Evolutionary conservation across 1,140 invertebrate genomes (phyloP), one percentile per base, ranked within the genome.

Genomic region (Aphaenogaster rudis): DNA sequence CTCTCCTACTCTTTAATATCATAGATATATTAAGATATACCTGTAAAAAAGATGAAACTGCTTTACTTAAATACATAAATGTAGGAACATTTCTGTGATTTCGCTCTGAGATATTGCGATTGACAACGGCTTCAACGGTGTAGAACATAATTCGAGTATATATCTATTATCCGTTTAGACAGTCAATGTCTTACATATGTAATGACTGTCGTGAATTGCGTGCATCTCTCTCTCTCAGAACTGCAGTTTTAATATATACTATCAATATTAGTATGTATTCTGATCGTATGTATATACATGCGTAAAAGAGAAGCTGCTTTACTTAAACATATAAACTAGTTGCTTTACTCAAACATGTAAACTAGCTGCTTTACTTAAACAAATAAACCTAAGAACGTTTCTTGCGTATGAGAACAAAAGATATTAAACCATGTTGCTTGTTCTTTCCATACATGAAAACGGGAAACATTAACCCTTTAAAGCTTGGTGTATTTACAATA

Each of bases 401-500:
- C 59, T 78, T 59, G 15, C 36, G 5, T 11, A 17, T 9, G 4
- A n/a, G 50, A 63, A 76, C 13, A 84, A 76, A 76, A 76, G 42
- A 76, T 33, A 13, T 82, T 82, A 48, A 76, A 76, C 6, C 17
- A n/a, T 50, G 3, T 39, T 42, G 17, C 28, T 71, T 7, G 42
- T 54, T 57, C 54, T 39, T 61, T 61, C 13, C 15, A 50, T 76
- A 45, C 13, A 76, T 76, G 45, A 15, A 61, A 74, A 59, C 39
- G 13, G 39, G 8, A 72, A 59, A 72, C 7, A 8, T 63, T 48
- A 74, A 61, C 42, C 7, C 54, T 74, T 84, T 59, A 33, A 76
- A 63, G 54, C 69, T 33, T 33, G 15, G 52, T 21, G n/a, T 84
- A 42, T 50, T 84, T 76, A 76, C 42, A 4, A 76, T 59, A 82